phyloP scores from a whole-genome alignment of 2,888 invertebrate genomes.

The Xiphydria camelus region DNA sequence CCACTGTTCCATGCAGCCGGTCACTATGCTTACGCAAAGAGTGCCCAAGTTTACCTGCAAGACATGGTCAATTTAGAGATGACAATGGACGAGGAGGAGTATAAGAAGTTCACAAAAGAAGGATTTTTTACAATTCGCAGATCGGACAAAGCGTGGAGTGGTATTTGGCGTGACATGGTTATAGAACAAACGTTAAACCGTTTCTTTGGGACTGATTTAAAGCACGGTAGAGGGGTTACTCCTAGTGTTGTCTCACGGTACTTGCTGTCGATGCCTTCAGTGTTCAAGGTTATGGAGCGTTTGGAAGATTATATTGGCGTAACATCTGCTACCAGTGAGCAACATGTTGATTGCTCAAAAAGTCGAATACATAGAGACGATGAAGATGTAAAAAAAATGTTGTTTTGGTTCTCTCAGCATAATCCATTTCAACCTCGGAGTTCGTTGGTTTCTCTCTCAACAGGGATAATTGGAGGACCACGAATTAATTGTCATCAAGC shows the following conservation, averaged over 20 bases:
- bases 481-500: constrained; percentile 27
- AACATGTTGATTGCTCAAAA: constrained; percentile 27
- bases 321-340: constrained; percentile 19
- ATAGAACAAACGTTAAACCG: constrained; percentile 16
- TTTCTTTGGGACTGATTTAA: constrained; percentile 13
- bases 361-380: constrained; percentile 25
- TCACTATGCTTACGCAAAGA: constrained; percentile 32
- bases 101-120: constrained; percentile 11
- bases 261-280: constrained; percentile 16
- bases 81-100: constrained; percentile 15
- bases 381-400: constrained; percentile 23
- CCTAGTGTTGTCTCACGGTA: constrained; percentile 15
- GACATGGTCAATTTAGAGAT: constrained; percentile 16
- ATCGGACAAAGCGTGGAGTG: constrained; percentile 20
- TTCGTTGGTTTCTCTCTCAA: constrained; percentile 18
- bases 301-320: constrained; percentile 19
- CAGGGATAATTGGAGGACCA: constrained; percentile 23
- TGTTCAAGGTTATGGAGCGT: constrained; percentile 14
- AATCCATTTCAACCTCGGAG: constrained; percentile 22
- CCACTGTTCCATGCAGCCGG: constrained; percentile 29
- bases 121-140: constrained; percentile 20
- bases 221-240: constrained; percentile 16
- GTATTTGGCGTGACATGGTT: constrained; percentile 19
- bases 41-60: constrained; percentile 25
- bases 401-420: constrained; percentile 26